Conservation (phyloP, 2,113 vertebrate genomes). For the Pachyramphus minor region DNA sequence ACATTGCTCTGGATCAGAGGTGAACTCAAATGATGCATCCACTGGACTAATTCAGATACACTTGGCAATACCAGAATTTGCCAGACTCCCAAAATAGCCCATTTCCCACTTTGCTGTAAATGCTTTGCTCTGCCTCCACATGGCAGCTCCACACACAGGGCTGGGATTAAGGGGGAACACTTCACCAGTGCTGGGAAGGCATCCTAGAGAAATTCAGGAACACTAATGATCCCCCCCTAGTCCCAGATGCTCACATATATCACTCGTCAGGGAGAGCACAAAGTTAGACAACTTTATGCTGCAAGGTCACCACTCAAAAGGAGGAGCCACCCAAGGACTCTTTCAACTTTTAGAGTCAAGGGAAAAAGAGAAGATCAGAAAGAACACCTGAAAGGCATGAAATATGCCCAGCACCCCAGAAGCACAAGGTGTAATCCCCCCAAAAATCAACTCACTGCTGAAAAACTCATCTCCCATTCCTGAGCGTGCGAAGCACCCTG, state of each 20-base stretch:
- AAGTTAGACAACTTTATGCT: not conserved
- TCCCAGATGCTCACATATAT: slow-evolving; percentile 14
- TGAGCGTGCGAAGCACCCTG: not conserved
- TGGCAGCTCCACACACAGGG: not conserved
- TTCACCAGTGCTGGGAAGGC: not conserved
- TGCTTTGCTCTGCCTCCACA: not conserved
- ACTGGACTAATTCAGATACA: not conserved
- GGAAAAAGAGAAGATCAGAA: not conserved
- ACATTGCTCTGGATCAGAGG: not conserved
- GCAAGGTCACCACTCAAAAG: not conserved
- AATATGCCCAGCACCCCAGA: not conserved
- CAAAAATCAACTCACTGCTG: not conserved
- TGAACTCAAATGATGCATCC: not conserved
- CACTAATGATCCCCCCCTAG: not conserved
- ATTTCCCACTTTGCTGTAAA: not conserved
- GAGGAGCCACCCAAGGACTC: not conserved
- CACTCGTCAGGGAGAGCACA: not conserved
- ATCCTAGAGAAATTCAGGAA: not conserved
- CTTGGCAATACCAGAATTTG: not conserved
- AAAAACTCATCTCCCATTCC: not conserved
- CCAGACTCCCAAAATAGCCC: not conserved
- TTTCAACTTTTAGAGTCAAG: not conserved
- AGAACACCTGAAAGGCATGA: not conserved
- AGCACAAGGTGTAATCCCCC: not conserved
- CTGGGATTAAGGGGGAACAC: not conserved